Conservation (phyloP, 2,888 invertebrate genomes). For the Ecdyonurus torrentis region DNA sequence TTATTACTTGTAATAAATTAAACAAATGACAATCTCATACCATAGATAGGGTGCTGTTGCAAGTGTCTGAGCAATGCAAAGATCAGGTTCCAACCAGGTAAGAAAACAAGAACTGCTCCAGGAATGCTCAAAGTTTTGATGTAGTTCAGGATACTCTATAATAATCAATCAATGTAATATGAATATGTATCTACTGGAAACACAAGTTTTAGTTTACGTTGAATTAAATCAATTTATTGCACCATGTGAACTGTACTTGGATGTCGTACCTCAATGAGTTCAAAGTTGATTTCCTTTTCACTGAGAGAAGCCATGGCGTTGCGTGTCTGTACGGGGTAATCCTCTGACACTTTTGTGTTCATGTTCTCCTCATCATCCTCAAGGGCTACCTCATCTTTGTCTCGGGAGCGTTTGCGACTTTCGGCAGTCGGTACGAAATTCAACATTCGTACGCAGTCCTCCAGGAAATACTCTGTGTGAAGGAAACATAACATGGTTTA, state of each 20-base stretch:
- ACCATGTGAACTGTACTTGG: too few relatives aligned
- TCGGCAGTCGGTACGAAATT: slow-evolving; percentile 64
- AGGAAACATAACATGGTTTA: too few relatives aligned
- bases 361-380: slow-evolving; percentile 51
- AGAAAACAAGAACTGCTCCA: slow-evolving; percentile 82
- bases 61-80: slow-evolving; percentile 79
- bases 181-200: too few relatives aligned
- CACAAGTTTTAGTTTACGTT: background rate
- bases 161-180: too few relatives aligned
- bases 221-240: too few relatives aligned
- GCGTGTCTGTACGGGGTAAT: slow-evolving; percentile 35
- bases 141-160: slow-evolving; percentile 37
- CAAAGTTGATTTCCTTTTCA: slow-evolving; percentile 87
- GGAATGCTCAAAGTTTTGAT: slow-evolving; percentile 35
- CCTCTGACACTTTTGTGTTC: slow-evolving; percentile 38
- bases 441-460: slow-evolving; percentile 80
- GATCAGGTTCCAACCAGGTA: slow-evolving; percentile 96
- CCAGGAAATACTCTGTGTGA: slow-evolving; percentile 74
- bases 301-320: slow-evolving; percentile 56
- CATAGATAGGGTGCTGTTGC: slow-evolving; percentile 54
- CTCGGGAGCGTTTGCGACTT: slow-evolving; percentile 48
- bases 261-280: slow-evolving; percentile 60
- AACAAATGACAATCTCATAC: slow-evolving; percentile 25
- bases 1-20: background rate
- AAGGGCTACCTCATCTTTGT: slow-evolving; percentile 38